Evolutionary conservation across 1,140 invertebrate species (phyloP).

Genomic region (Drosophila erecta): DNA sequence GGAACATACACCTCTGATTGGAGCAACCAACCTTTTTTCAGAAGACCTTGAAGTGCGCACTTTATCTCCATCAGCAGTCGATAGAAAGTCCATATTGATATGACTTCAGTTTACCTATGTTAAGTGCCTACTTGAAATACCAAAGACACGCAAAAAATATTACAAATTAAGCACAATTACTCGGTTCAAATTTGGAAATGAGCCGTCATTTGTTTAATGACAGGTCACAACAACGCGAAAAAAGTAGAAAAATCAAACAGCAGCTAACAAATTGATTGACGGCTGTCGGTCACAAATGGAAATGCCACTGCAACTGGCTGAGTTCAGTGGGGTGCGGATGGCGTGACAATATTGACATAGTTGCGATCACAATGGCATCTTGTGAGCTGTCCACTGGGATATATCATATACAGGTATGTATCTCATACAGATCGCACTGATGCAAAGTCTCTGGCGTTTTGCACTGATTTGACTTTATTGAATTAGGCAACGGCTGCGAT

Average conservation of each 20-base stretch:
- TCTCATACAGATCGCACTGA: background rate
- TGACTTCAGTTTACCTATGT: background rate
- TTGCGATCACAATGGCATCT: constrained; percentile 52
- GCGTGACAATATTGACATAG: constrained; percentile 72
- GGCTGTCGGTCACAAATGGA: constrained; percentile 71
- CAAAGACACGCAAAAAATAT: constrained; percentile 40
- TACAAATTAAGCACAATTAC: constrained; percentile 77
- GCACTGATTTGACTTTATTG: constrained; percentile 77
- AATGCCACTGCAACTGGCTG: constrained; percentile 49
- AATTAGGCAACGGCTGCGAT: constrained; percentile 49
- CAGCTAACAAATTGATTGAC: constrained; percentile 78
- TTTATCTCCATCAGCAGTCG: background rate
- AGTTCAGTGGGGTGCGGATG: constrained; percentile 47
- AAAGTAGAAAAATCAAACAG: constrained; percentile 15
- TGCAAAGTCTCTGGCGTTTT: constrained; percentile 48
- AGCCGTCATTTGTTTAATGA: constrained; percentile 80
- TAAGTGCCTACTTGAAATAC: constrained; percentile 27
- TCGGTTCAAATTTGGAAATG: constrained; percentile 67
- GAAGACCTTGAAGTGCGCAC: too few species aligned
- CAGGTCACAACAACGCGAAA: constrained; percentile 31
- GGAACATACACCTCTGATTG: background rate
- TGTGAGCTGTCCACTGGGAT: constrained; percentile 28
- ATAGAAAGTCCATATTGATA: background rate
- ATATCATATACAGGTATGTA: background rate
- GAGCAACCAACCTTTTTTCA: too few species aligned